Base-by-base conservation (phyloP, 2,797 vertebrate genomes). In the Nyctalus aviator region DNA sequence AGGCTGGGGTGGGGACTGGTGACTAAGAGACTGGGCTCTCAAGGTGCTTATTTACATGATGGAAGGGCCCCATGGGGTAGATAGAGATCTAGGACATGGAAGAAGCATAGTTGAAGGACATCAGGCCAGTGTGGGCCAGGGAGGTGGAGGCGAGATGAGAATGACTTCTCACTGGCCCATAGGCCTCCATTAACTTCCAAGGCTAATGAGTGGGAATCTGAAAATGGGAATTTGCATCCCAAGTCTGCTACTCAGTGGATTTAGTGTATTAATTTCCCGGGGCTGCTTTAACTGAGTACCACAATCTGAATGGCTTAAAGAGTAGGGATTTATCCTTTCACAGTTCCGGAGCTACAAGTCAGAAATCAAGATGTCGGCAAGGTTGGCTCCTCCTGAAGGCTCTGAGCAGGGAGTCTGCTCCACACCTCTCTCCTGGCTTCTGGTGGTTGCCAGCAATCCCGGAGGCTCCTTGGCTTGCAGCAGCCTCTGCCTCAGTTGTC, bases 271-370 rank as follows among this genome's bases (percentile, higher is more conserved):
- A 37, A 72, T 85, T 83, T 91, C 64, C 57, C 37, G 66, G 62
- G 69, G 21, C 35, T 88, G 15, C 72, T 87, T 87, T 87, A 35
- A 88, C 10, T n/a, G 41, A 87, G 41, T 73, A 35, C 75, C 64
- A 44, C 23, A n/a, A 30, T 37, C 77, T 17, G 30, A 73, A 44
- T 73, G 81, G 57, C 50, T 72, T 76, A 55, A 73, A 71, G 41
- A 50, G 41, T n/a, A 82, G 88, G 76, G 72, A 68, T 75, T 23
- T 64, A 50, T 59, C 90, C 69, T 90, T 76, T 84, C 18, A n/a
- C n/a, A 6, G 14, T 86, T 90, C 64, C 84, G 66, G 71, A 89
- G 72, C 72, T 66, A 25, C 30, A 55, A 78, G 44, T 79, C 53
- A 72, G 81, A 37, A 71, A 48, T 55, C 27, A 48, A 79, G 35